phyloP scores from a whole-genome alignment of 2,888 invertebrate species.

The Laspeyria flexula region DNA sequence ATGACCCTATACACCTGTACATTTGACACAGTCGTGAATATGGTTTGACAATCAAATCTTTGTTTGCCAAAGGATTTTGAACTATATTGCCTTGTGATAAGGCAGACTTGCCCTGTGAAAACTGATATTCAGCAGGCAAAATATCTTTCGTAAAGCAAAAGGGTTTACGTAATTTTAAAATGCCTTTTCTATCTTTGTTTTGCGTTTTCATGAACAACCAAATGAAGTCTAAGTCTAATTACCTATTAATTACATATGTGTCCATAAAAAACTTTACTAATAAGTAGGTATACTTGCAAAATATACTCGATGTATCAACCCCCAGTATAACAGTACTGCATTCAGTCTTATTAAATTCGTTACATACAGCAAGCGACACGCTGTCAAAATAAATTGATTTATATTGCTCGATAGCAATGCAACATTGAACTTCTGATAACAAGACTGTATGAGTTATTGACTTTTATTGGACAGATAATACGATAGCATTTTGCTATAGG shows the following conservation, averaged over 20 bases:
- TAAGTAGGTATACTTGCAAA: too few relatives aligned
- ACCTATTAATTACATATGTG: too few relatives aligned
- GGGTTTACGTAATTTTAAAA: too few relatives aligned
- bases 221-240: too few relatives aligned
- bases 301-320: too few relatives aligned
- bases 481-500: neutral
- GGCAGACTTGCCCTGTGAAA: neutral
- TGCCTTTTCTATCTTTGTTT: too few relatives aligned
- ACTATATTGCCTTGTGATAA: conserved; percentile 17
- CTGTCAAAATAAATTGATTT: conserved; percentile 40
- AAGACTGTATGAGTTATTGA: conserved; percentile 24
- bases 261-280: too few relatives aligned
- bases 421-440: conserved; percentile 41
- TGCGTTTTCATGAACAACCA: too few relatives aligned
- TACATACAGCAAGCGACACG: conserved; percentile 21
- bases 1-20: conserved; percentile 58
- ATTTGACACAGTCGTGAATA: conserved; percentile 13
- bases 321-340: too few relatives aligned
- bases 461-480: neutral
- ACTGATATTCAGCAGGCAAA: neutral
- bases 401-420: conserved; percentile 8
- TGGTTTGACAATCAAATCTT: conserved; percentile 8
- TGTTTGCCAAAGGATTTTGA: conserved; percentile 6
- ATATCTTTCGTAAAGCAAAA: too few relatives aligned
- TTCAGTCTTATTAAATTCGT: neutral